phyloP scores from a whole-genome alignment of 2,113 vertebrate species.

The Rhadina sibilatrix region DNA sequence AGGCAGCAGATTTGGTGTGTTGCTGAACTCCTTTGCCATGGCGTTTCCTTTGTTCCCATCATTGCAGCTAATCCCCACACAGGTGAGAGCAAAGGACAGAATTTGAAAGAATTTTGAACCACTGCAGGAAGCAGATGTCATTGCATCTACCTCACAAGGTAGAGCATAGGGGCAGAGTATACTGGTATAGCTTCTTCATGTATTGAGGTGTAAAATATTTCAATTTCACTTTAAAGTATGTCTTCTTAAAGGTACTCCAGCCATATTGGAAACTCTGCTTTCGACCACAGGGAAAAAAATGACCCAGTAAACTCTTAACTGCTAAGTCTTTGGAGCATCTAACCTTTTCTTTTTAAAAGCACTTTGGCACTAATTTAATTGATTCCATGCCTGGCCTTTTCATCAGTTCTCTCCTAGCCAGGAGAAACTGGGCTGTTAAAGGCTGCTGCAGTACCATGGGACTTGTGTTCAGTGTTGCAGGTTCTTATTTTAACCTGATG shows the following conservation, averaged over 20 bases:
- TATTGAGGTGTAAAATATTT: neutral
- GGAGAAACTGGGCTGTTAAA: conserved; percentile 38
- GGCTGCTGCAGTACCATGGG: conserved; percentile 41
- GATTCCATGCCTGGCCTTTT: conserved; percentile 54
- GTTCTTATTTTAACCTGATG: conserved; percentile 48
- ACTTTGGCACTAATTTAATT: conserved; percentile 45
- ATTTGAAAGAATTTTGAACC: neutral
- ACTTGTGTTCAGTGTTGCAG: conserved; percentile 29
- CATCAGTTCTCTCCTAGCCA: conserved; percentile 5
- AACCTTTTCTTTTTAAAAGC: conserved; percentile 53
- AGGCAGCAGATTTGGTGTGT: neutral
- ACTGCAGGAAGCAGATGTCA: neutral
- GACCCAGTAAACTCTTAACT: conserved; percentile 43
- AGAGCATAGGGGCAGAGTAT: neutral
- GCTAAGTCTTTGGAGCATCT: neutral
- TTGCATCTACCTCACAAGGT: neutral
- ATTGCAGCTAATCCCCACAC: neutral
- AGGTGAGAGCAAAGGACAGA: neutral
- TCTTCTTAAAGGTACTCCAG: neutral
- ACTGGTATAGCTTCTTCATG: neutral
- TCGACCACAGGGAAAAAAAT: neutral
- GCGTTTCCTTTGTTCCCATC: neutral
- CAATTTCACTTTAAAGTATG: neutral
- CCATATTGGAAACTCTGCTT: conserved; percentile 6
- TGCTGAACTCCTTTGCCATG: neutral